Evolutionary conservation across 2,113 vertebrate genomes (phyloP).

Genomic region (Hippocampus guttulatus): DNA sequence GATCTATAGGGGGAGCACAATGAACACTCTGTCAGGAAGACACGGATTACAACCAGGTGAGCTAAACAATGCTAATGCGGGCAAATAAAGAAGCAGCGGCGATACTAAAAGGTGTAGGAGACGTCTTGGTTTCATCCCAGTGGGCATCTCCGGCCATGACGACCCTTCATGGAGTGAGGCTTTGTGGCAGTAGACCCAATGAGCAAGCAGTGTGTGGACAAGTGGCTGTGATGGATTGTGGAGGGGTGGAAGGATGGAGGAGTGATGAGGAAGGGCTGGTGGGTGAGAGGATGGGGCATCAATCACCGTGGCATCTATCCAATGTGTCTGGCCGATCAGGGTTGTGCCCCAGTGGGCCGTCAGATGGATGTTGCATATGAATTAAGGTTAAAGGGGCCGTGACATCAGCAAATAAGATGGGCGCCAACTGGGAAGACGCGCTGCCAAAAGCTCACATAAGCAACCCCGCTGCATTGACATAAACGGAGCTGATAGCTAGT

Average conservation of each 20-base stretch:
- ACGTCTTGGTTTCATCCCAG: not conserved
- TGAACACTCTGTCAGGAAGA: constrained; percentile 63
- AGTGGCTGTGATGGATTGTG: constrained; percentile 52
- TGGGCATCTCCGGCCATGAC: constrained; percentile 23
- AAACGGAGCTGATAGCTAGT: constrained; percentile 39
- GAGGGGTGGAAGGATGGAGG: constrained; percentile 37
- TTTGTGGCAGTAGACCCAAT: constrained; percentile 34
- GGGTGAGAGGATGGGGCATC: constrained; percentile 50
- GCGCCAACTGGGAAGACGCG: not conserved
- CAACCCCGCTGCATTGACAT: constrained; percentile 35
- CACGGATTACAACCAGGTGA: constrained; percentile 64
- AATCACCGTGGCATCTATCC: constrained; percentile 63
- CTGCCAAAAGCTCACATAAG: constrained; percentile 7
- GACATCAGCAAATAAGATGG: constrained; percentile 44
- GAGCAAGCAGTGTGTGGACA: constrained; percentile 21
- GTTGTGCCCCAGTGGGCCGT: constrained; percentile 43
- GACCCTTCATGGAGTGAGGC: constrained; percentile 36
- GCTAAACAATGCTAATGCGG: constrained; percentile 60
- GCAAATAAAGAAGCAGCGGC: not conserved
- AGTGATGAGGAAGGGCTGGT: constrained; percentile 36
- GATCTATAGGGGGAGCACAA: constrained; percentile 53
- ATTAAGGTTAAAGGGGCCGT: constrained; percentile 42
- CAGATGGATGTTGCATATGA: constrained; percentile 54
- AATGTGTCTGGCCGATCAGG: constrained; percentile 52
- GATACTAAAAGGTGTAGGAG: not conserved